Evolutionary conservation across 2,888 invertebrate genomes (phyloP), one percentile per base, ranked within the genome.

Genomic region (Criorhina ranunculi): DNA sequence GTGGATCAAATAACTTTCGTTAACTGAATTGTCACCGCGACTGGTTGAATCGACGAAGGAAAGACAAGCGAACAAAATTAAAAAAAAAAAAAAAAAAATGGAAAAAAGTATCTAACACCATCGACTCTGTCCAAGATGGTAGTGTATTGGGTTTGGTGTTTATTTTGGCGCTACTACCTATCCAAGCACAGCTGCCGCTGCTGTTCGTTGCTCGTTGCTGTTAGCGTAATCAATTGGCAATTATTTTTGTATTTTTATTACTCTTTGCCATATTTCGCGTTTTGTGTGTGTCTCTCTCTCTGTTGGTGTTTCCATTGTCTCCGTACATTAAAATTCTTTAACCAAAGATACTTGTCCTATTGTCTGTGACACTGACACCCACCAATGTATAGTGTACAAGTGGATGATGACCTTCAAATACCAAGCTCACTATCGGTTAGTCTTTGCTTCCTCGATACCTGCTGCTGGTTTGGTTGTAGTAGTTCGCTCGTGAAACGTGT

Each of bases 211-310:
- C 24, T 1, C 2, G 1, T 53, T 46, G 24, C 53, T 33, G 42
- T 60, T 69, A 29, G 76, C 51, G 79, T 55, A 83, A 83, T 83
- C 83, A 83, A 79, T 85, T 85, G 85, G 75, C 85, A 85, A 85
- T 85, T 80, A 85, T 80, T 80, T 85, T 85, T 64, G 66, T 76
- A 79, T 85, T 85, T 82, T 85, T 85, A 85, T 85, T 75, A 76
- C 69, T 70, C 66, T 42, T 55, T 70, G 77, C 67, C 77, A 78
- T 78, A 70, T 70, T 85, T 76, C 59, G 85, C 80, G 73, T 81
- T 78, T 83, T 78, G 69, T 69, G 53, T 69, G 24, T 40, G 8
- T 51, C 51, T 35, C 37, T 49, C 51, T 37, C 8, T 31, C 40
- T n/a, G n/a, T n/a, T n/a, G 4, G 15, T 67, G n/a, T 33, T 24